Conservation (phyloP, 2,113 vertebrate species). For the Neolamprologus fasciatus region DNA sequence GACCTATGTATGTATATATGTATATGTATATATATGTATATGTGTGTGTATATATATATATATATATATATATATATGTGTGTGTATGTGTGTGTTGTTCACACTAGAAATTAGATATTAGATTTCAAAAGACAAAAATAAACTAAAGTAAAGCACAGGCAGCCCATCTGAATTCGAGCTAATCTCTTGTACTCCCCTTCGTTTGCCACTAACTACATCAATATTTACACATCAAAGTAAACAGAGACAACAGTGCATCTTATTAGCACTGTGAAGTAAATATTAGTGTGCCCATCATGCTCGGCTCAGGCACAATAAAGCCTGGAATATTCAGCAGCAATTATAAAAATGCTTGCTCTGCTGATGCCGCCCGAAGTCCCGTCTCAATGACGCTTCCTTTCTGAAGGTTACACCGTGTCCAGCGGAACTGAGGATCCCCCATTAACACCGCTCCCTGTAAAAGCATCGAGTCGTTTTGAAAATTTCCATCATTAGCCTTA, state of each 20-base stretch:
- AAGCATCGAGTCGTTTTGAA: conserved; percentile 49
- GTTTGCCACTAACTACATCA: conserved; percentile 9
- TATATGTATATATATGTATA: rapidly evolving
- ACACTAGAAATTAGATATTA: not conserved
- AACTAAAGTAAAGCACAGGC: not conserved
- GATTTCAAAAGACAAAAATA: not conserved
- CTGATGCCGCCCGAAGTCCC: not conserved
- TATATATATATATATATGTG: rapidly evolving
- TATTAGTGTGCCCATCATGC: conserved; percentile 13
- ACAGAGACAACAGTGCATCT: conserved; percentile 10
- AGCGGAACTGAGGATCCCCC: conserved; percentile 4
- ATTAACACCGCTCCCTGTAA: conserved; percentile 51
- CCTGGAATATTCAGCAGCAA: conserved; percentile 25
- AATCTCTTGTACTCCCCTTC: not conserved
- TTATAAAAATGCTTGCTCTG: conserved; percentile 18
- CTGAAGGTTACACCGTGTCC: conserved; percentile 46
- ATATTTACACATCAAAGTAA: conserved; percentile 28
- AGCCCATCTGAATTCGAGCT: not conserved
- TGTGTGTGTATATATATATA: rapidly evolving
- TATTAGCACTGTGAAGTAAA: conserved; percentile 33
- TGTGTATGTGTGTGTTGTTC: rapidly evolving
- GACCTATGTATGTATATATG: rapidly evolving
- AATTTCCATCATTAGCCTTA: conserved; percentile 50
- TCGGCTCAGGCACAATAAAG: conserved; percentile 4
- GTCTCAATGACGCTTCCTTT: conserved; percentile 2